A percentile compares a stretch with the other conserved stretches of the same genome.
Evolutionary conservation across 2,797 vertebrate species (phyloP).

Genomic region (Vireo griseus): DNA sequence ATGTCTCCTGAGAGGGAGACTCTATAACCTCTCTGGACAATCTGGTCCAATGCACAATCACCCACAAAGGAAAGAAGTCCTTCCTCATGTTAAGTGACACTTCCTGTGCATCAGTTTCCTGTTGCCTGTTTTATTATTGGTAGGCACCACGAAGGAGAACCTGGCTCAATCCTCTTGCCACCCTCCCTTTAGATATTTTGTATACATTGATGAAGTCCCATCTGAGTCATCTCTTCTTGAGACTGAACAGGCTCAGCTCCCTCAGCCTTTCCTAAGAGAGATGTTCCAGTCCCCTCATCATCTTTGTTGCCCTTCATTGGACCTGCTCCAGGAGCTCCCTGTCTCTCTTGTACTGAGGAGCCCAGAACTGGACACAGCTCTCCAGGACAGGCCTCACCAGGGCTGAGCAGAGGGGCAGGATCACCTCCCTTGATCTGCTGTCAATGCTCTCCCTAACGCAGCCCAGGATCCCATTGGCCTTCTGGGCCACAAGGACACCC

Average conservation of each 20-base stretch:
- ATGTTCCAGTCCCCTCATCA: not conserved
- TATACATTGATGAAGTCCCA: not conserved
- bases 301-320: not conserved
- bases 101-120: not conserved
- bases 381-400: not conserved
- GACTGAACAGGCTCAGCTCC: not conserved
- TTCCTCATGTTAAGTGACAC: not conserved
- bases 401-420: not conserved
- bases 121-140: not conserved
- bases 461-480: too few relatives aligned
- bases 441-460: too few relatives aligned
- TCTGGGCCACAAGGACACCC: not conserved
- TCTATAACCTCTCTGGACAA: not conserved
- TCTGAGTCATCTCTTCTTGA: not conserved
- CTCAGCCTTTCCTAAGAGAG: not conserved
- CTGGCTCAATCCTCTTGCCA: not conserved
- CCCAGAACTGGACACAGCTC: not conserved
- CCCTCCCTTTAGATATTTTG: not conserved
- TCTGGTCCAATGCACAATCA: not conserved
- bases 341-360: not conserved
- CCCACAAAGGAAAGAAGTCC: not conserved
- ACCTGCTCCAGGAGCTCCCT: rapidly evolving
- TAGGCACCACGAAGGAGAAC: not conserved
- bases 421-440: rapidly evolving
- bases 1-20: not conserved